A percentile compares a stretch with the other conserved stretches of the same genome.
Evolutionary conservation across 2,888 invertebrate species (phyloP).

Genomic region (Cepaea hortensis): DNA sequence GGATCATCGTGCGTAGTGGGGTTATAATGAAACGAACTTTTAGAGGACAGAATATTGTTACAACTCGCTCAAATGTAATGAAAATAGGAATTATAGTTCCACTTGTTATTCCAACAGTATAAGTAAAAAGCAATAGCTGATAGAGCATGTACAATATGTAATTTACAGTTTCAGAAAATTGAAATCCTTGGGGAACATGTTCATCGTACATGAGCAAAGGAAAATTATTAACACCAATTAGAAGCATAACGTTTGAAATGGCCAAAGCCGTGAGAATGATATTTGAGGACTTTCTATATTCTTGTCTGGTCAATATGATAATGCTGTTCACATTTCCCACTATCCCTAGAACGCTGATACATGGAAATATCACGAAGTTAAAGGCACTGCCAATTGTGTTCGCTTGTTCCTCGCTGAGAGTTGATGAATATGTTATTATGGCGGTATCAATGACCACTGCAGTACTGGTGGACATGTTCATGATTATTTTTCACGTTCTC

Average conservation of each 20-base stretch:
- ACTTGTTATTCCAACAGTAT: not conserved
- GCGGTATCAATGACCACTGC: no score
- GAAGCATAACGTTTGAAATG: not conserved
- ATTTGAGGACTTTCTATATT: not conserved
- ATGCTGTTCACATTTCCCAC: not conserved
- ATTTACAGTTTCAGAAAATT: not conserved
- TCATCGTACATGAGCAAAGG: not conserved
- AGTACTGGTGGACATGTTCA: no score
- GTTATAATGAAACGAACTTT: not conserved
- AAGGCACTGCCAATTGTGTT: not conserved
- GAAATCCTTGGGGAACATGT: not conserved
- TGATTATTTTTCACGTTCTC: no score
- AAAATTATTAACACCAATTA: not conserved
- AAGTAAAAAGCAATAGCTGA: no score
- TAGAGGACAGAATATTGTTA: not conserved
- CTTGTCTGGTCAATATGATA: not conserved
- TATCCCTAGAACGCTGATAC: not conserved
- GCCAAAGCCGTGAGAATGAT: not conserved
- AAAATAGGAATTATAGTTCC: not conserved
- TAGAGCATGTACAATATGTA: not conserved
- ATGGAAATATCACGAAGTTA: not conserved
- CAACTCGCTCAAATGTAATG: not conserved
- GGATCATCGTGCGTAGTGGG: not conserved
- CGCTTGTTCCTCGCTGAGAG: not conserved
- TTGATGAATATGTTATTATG: no score